Conservation (phyloP, 2,797 vertebrate species). For the Danio tinwini region DNA sequence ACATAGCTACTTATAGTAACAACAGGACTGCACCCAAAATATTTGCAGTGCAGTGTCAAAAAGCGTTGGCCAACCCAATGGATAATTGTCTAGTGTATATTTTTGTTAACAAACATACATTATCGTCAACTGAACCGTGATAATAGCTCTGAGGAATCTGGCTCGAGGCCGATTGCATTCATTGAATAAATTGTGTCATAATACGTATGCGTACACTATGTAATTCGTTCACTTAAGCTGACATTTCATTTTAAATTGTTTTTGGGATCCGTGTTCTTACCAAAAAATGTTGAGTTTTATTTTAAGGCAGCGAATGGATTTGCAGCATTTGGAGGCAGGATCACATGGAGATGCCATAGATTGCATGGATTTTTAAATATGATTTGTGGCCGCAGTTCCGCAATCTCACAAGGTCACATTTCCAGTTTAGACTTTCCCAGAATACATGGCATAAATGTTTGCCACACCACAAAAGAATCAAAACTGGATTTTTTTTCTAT, state of each 20-base stretch:
- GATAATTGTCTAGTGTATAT: not conserved
- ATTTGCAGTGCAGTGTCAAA: too few species aligned
- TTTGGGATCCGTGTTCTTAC: not conserved
- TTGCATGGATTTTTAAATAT: not conserved
- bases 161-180: not conserved
- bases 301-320: not conserved
- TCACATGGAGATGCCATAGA: not conserved
- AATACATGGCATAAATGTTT: not conserved
- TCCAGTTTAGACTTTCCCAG: not conserved
- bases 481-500: not conserved
- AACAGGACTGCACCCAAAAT: too few species aligned
- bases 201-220: not conserved
- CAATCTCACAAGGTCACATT: not conserved
- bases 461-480: not conserved
- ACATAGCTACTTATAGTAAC: too few species aligned
- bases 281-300: not conserved
- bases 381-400: not conserved
- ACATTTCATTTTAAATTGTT: too few species aligned
- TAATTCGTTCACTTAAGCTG: not conserved
- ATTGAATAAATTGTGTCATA: not conserved
- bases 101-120: not conserved
- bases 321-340: not conserved
- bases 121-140: not conserved
- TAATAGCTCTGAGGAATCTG: not conserved
- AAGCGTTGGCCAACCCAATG: not conserved